phyloP scores from a whole-genome alignment of 2,888 invertebrate species.

The Anagyrus pseudococci region DNA sequence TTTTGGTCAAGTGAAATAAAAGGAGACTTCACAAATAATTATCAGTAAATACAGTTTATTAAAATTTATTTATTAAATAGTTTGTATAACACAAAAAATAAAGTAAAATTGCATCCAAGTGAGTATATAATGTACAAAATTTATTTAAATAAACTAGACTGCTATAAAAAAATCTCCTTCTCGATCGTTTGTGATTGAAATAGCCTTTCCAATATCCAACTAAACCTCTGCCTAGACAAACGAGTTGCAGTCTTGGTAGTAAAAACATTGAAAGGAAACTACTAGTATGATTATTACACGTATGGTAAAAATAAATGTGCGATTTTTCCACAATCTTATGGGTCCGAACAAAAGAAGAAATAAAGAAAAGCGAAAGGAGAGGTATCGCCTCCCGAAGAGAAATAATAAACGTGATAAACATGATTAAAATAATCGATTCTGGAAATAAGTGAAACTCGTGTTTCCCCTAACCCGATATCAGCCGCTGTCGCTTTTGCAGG shows the following conservation, averaged over 20 bases:
- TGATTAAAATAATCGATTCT: conserved; percentile 19
- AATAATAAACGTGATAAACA: conserved; percentile 31
- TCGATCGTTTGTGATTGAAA: conserved; percentile 80
- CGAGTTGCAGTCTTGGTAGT: conserved; percentile 69
- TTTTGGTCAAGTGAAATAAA: conserved; percentile 24
- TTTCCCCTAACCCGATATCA: conserved; percentile 34
- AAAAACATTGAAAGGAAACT: conserved; percentile 45
- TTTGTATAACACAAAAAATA: conserved; percentile 23
- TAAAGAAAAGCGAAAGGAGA: conserved; percentile 44
- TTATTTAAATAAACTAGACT: conserved; percentile 28
- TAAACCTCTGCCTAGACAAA: conserved; percentile 75
- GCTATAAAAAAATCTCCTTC: conserved; percentile 64
- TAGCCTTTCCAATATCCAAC: conserved; percentile 83
- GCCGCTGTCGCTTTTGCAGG: conserved; percentile 13
- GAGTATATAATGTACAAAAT: conserved; percentile 35
- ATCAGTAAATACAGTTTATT: conserved; percentile 31
- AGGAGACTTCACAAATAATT: conserved; percentile 24
- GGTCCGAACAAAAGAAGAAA: conserved; percentile 37
- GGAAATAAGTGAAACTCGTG: conserved; percentile 30
- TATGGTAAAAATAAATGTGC: conserved; percentile 37
- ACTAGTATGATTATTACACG: conserved; percentile 26
- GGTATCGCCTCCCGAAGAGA: conserved; percentile 27
- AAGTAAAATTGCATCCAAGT: conserved; percentile 12
- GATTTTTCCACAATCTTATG: conserved; percentile 19
- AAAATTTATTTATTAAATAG: background rate